Percentiles rank a stretch among this genome's conserved stretches.
These are phyloP conservation scores for Bicyclus anynana DNA, from an alignment of 1,140 invertebrate species.

Conservation along the genomic window DNA sequence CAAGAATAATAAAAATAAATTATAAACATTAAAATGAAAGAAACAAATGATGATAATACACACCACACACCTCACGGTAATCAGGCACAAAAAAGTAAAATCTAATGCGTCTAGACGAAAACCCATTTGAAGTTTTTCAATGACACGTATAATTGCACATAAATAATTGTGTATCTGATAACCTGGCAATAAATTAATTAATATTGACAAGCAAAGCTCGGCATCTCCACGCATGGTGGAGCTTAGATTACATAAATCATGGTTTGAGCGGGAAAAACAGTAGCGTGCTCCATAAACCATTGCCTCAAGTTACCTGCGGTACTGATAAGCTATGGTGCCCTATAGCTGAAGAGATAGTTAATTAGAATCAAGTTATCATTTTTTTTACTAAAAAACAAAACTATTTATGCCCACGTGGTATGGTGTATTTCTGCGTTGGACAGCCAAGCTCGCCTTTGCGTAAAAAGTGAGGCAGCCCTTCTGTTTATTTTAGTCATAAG, in stretches of 20 bases:
- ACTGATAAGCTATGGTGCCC: slow-evolving; percentile 56
- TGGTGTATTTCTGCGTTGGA: too few species aligned
- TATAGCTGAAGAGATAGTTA: neutral
- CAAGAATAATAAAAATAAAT: too few species aligned
- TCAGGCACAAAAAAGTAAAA: neutral
- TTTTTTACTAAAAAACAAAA: too few species aligned
- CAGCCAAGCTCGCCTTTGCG: too few species aligned
- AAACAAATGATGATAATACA: too few species aligned
- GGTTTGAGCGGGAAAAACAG: slow-evolving; percentile 31
- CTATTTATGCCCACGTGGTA: too few species aligned
- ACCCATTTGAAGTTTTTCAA: neutral
- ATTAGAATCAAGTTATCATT: neutral
- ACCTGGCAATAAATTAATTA: slow-evolving; percentile 8
- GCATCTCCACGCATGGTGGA: slow-evolving; percentile 1
- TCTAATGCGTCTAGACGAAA: neutral
- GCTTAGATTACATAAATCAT: slow-evolving; percentile 12
- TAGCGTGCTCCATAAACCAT: slow-evolving; percentile 48
- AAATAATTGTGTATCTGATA: neutral
- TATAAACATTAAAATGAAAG: too few species aligned
- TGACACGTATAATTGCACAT: neutral
- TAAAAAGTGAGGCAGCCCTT: too few species aligned
- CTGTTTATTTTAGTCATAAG: too few species aligned
- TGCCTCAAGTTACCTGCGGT: slow-evolving; percentile 39
- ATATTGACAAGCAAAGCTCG: neutral
- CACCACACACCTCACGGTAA: too few species aligned